phyloP scores from a whole-genome alignment of 2,113 vertebrate genomes.

The Pseudopodoces humilis region DNA sequence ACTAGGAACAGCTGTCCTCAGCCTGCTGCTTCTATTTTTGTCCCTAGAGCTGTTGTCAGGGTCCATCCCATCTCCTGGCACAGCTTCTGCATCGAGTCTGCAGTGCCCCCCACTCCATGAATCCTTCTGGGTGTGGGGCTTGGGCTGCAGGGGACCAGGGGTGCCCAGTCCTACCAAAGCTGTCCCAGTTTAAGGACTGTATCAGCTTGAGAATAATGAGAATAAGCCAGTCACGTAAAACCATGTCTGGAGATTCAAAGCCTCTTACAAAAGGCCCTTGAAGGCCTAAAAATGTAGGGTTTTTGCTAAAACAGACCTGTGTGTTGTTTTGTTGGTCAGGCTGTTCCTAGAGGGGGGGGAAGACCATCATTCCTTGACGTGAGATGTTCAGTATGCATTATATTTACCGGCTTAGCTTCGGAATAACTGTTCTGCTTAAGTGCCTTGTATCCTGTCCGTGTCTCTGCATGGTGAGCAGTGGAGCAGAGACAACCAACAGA shows the following conservation, averaged over 20 bases:
- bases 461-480: not conserved
- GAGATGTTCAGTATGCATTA: not conserved
- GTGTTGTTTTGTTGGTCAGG: not conserved
- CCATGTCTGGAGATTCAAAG: not conserved
- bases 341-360: not conserved
- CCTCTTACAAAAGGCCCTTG: not conserved
- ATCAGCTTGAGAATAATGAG: not conserved
- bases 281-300: accelerated
- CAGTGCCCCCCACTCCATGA: accelerated
- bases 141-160: not conserved
- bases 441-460: not conserved
- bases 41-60: not conserved
- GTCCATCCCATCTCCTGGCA: accelerated
- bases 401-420: not conserved
- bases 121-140: not conserved
- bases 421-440: not conserved
- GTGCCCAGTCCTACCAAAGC: not conserved
- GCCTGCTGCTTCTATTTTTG: not conserved
- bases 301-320: not conserved
- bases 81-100: not conserved
- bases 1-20: slow-evolving; percentile 33
- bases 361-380: not conserved
- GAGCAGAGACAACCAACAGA: not conserved
- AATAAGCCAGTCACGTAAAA: not conserved
- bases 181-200: not conserved